Base-by-base conservation (phyloP, 2,888 invertebrate species). In the Crioceris asparagi region DNA sequence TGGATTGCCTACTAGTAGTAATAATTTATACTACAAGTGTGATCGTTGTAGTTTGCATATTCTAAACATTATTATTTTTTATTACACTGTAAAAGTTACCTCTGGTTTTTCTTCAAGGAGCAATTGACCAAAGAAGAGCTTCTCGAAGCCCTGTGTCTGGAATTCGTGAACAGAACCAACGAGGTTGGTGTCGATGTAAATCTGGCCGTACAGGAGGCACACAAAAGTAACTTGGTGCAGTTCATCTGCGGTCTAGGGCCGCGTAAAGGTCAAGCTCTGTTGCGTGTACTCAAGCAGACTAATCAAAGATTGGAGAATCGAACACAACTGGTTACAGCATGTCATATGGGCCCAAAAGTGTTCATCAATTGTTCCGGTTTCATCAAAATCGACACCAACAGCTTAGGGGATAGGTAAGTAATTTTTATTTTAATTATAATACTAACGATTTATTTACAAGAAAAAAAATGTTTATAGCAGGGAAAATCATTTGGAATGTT, bases 291-390 rank as follows among this genome's bases (percentile, higher is more conserved):
- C 41, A 91, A 91, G 60, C 88, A 90, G 60, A 85, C 84, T 1
- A 93, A 92, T 65, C 88, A 88, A 55, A 75, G 92, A 25, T 62
- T 96, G 32, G 94, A 94, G 65, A 96, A 93, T 61, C 71, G 96
- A 56, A 93, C 94, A 0, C 94, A 96, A 58, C 69, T 98, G 14
- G 94, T 98, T 10, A 94, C 92, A 1, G 75, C 83, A 2, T 96
- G 93, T 60, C 91, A 93, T 56, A 88, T 98, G 86, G 97, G 97
- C 0, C 96, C 96, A 0, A 57, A 57, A 43, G 92, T 97, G 0
- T 97, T 98, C 59, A 92, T 98, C 49, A 98, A 98, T 62, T 96
- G 96, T 67, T 94, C 97, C 6, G 98, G 97, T 17, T 98, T 99
- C 61, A 92, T 99, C 38, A 94, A 91, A 69, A 97, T 99, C 46